These are phyloP conservation scores for Lasiommata megera DNA, from an alignment of 2,888 invertebrate species.

Conservation along the genomic window DNA sequence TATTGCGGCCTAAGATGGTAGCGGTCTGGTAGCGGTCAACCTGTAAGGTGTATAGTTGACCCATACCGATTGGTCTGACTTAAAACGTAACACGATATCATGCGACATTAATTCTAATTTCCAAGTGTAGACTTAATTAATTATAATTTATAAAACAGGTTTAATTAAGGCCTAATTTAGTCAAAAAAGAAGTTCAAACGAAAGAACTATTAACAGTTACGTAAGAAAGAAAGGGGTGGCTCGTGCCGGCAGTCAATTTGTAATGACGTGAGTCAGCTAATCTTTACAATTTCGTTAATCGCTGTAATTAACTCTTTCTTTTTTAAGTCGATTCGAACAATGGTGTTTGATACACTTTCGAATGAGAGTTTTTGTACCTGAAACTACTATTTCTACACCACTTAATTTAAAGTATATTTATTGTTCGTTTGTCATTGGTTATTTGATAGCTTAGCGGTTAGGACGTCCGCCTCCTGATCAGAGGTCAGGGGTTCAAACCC, in stretches of 20 bases:
- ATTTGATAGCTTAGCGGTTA: too few relatives aligned
- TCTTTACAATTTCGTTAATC: slow-evolving; percentile 29
- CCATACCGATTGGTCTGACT: too few relatives aligned
- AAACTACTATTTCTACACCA: neutral
- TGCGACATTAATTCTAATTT: too few relatives aligned
- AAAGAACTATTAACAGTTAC: slow-evolving; percentile 12
- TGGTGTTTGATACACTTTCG: slow-evolving; percentile 1
- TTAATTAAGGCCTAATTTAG: neutral
- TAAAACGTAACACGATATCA: too few relatives aligned
- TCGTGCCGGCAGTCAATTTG: slow-evolving; percentile 21
- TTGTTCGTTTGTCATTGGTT: too few relatives aligned
- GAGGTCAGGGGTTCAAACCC: too few relatives aligned
- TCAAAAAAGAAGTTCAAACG: neutral
- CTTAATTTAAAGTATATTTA: neutral
- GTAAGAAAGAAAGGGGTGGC: slow-evolving; percentile 22
- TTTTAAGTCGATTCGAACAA: slow-evolving; percentile 11
- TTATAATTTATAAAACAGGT: too few relatives aligned
- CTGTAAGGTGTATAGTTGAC: too few relatives aligned
- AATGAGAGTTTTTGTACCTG: neutral
- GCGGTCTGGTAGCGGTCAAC: too few relatives aligned
- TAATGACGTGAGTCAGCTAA: slow-evolving; percentile 31
- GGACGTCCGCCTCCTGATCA: too few relatives aligned
- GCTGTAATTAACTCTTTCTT: slow-evolving; percentile 17
- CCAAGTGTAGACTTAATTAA: too few relatives aligned
- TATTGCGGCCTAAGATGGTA: neutral